These are phyloP conservation scores for Neotoma lepida DNA, from an alignment of 2,113 vertebrate species.

Conservation along the genomic window DNA sequence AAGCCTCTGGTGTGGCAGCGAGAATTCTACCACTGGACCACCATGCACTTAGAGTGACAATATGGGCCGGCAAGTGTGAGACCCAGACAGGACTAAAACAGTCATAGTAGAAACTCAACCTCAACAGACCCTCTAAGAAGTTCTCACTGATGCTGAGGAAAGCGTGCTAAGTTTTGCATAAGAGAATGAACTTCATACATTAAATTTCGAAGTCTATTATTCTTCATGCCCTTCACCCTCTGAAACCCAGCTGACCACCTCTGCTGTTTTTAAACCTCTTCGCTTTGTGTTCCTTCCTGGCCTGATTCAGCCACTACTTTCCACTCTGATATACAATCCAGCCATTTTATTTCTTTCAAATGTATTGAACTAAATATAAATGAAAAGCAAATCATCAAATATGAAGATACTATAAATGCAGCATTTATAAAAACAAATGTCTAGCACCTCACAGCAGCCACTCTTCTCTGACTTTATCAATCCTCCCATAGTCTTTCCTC, in stretches of 20 bases:
- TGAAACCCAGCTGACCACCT: not conserved
- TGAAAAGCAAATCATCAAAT: not conserved
- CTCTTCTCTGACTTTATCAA: not conserved
- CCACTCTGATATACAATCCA: not conserved
- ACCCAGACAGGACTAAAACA: not conserved
- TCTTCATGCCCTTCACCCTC: not conserved
- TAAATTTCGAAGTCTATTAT: not conserved
- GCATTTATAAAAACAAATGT: not conserved
- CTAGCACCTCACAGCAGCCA: not conserved
- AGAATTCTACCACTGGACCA: not conserved
- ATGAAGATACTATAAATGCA: not conserved
- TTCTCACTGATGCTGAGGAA: not conserved
- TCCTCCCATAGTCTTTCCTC: not conserved
- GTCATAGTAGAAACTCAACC: not conserved
- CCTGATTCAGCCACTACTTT: not conserved
- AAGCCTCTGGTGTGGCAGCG: not conserved
- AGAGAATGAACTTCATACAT: not conserved
- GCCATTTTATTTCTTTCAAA: not conserved
- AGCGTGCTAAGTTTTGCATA: not conserved
- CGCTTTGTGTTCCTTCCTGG: not conserved
- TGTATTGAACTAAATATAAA: not conserved
- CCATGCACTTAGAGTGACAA: not conserved
- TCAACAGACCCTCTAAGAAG: not conserved
- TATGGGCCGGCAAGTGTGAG: not conserved
- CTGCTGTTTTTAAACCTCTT: not conserved